These are phyloP conservation scores for Grus americana DNA, from an alignment of 2,113 vertebrate genomes.

Conservation along the genomic window DNA sequence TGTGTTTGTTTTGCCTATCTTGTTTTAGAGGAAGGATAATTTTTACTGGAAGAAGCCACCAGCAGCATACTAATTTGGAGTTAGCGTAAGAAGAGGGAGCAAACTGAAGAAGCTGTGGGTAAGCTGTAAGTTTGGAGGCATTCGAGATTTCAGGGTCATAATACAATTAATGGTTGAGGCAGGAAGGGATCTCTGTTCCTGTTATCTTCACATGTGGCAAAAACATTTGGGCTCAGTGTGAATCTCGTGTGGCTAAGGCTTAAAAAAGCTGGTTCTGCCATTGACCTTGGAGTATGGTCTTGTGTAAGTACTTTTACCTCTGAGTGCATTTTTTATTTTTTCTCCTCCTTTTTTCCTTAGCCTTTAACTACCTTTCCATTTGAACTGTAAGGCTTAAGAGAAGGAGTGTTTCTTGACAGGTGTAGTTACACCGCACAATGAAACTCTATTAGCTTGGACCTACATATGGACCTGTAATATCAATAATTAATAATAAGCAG, in stretches of 20 bases:
- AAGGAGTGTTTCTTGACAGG: background rate
- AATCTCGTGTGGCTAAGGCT: accelerated
- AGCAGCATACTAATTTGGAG: background rate
- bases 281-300: background rate
- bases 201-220: background rate
- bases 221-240: background rate
- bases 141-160: background rate
- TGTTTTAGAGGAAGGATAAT: background rate
- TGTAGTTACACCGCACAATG: background rate
- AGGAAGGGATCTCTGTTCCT: background rate
- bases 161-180: background rate
- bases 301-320: background rate
- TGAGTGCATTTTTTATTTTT: background rate
- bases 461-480: background rate
- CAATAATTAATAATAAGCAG: slow-evolving; percentile 13
- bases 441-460: background rate
- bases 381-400: background rate
- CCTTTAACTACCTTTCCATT: background rate
- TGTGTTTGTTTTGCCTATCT: background rate
- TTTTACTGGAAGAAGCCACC: background rate
- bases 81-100: background rate
- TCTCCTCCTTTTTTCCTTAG: background rate
- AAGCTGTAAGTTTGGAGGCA: accelerated
- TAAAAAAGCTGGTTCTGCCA: background rate
- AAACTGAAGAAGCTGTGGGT: background rate